Conservation (phyloP, 2,888 invertebrate species). For the Synergus umbraculus region DNA sequence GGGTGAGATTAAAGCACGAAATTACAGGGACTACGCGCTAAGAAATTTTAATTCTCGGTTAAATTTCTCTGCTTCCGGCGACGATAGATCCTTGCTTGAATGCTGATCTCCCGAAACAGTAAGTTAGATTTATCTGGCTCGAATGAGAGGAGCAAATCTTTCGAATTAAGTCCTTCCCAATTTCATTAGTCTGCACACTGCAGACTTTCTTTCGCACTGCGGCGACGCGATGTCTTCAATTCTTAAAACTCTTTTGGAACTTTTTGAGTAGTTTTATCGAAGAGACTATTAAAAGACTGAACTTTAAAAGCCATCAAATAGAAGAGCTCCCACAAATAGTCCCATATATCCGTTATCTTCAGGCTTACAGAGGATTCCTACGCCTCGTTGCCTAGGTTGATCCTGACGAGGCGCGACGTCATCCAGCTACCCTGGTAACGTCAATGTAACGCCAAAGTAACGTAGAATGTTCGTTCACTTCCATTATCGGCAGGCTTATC, state of each 20-base stretch:
- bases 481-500: slow-evolving; percentile 69
- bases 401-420: slow-evolving; percentile 58
- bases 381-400: slow-evolving; percentile 56
- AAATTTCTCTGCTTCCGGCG: slow-evolving; percentile 54
- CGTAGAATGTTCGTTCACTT: slow-evolving; percentile 59
- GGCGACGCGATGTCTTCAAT: not conserved
- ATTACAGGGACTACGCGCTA: slow-evolving; percentile 66
- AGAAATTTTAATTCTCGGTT: slow-evolving; percentile 71
- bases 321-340: slow-evolving; percentile 55
- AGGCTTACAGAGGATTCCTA: slow-evolving; percentile 56
- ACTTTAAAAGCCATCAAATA: slow-evolving; percentile 54
- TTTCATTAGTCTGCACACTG: not conserved
- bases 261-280: slow-evolving; percentile 35
- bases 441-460: slow-evolving; percentile 48
- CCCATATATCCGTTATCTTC: slow-evolving; percentile 63
- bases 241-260: not conserved
- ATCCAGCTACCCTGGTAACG: slow-evolving; percentile 46
- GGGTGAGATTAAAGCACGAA: slow-evolving; percentile 66
- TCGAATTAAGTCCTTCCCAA: slow-evolving; percentile 43
- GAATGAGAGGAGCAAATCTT: slow-evolving; percentile 54
- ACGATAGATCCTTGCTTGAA: slow-evolving; percentile 55
- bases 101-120: slow-evolving; percentile 53
- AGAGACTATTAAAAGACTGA: slow-evolving; percentile 41
- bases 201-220: slow-evolving; percentile 8
- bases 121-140: slow-evolving; percentile 54